A percentile compares a stretch with the other conserved stretches of the same genome.
Conservation (phyloP, 2,888 invertebrate species). For the Brachypalpus laphriformis region DNA sequence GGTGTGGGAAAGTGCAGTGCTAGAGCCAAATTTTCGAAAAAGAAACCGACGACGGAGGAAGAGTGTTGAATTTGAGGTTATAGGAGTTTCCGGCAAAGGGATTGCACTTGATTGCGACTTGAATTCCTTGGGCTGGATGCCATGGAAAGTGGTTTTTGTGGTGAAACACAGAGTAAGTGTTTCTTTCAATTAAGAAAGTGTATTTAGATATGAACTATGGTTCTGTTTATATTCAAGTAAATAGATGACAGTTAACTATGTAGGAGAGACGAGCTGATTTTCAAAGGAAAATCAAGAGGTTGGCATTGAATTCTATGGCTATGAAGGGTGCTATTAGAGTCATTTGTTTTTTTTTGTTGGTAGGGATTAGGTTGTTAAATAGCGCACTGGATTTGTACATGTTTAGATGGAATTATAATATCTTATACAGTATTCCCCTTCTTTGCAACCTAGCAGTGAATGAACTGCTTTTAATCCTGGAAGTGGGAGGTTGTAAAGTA, state of each 20-base stretch:
- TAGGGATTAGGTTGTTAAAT: no score
- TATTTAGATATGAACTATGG: constrained; percentile 30
- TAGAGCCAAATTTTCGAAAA: background rate
- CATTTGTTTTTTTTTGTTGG: background rate
- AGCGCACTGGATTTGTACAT: no score
- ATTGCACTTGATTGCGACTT: constrained; percentile 47
- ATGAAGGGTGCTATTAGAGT: background rate
- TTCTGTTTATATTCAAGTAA: constrained; percentile 9
- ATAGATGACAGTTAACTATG: background rate
- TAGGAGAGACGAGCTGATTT: background rate
- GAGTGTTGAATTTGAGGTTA: constrained; percentile 28
- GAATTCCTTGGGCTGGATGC: background rate
- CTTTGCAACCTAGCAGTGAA: no score
- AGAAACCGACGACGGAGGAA: background rate
- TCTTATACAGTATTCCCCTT: no score
- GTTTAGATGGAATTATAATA: no score
- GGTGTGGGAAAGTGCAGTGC: background rate
- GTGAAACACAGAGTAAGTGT: constrained; percentile 45
- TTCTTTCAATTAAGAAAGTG: constrained; percentile 50
- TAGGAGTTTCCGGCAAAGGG: constrained; percentile 4
- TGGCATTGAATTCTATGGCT: background rate
- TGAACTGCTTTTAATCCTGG: no score
- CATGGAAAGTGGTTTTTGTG: constrained; percentile 26
- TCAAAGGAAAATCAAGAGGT: background rate
- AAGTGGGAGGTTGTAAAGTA: no score